phyloP scores from a whole-genome alignment of 1,140 invertebrate genomes.

The Saccostrea echinata region DNA sequence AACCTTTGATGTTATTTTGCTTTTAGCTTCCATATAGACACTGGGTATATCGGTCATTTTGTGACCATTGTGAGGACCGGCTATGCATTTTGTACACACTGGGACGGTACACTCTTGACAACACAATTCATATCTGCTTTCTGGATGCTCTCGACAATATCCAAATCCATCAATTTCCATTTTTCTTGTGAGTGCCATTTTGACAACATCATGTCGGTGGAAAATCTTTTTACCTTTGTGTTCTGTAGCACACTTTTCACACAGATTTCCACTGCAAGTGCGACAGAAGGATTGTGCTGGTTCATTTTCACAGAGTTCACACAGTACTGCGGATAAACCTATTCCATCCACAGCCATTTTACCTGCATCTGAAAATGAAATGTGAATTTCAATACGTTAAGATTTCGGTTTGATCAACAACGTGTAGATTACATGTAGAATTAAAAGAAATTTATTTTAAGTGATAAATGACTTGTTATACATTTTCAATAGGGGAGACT shows the following conservation, averaged over 20 bases:
- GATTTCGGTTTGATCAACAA: no score
- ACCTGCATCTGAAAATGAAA: background rate
- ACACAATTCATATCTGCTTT: background rate
- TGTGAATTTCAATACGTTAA: no score
- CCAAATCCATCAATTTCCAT: background rate
- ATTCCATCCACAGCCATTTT: background rate
- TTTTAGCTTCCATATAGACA: background rate
- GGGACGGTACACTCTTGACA: background rate
- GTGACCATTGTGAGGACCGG: background rate
- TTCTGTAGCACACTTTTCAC: background rate
- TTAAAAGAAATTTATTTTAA: no score
- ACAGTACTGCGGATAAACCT: background rate
- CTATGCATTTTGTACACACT: background rate
- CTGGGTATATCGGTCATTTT: background rate
- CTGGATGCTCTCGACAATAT: background rate
- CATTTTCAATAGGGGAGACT: no score
- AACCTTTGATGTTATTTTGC: background rate
- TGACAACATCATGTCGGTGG: background rate
- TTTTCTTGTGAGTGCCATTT: background rate
- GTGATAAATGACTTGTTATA: no score
- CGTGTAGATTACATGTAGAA: no score
- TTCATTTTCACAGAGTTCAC: background rate
- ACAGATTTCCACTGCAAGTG: background rate
- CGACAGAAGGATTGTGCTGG: background rate
- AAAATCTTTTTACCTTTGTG: conserved; percentile 5